Conservation (phyloP, 2,797 vertebrate genomes). For the Cercopithecus mitis region DNA sequence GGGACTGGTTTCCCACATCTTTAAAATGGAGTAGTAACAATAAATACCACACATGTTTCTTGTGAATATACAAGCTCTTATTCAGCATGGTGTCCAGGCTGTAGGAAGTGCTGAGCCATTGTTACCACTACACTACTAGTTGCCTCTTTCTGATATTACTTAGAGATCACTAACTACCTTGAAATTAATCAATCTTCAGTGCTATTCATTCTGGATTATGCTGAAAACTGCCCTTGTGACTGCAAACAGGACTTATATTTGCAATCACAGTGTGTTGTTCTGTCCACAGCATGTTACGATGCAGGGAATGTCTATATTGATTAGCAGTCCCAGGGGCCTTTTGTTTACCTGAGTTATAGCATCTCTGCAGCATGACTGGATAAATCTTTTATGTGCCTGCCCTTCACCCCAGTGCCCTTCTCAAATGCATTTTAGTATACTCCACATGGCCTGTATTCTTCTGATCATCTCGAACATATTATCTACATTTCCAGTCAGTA, state of each 20-base stretch:
- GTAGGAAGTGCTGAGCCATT: neutral
- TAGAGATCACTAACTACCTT: neutral
- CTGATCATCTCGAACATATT: neutral
- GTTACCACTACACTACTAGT: no score
- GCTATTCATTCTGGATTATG: neutral
- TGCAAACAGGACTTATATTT: neutral
- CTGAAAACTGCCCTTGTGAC: neutral
- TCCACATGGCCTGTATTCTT: neutral
- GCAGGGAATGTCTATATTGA: no score
- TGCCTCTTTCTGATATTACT: neutral
- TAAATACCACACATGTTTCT: neutral
- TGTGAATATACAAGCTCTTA: neutral
- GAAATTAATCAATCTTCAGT: neutral
- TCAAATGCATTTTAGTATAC: neutral
- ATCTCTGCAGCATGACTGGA: neutral
- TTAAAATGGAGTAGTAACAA: neutral
- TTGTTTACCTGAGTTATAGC: neutral
- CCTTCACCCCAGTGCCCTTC: neutral
- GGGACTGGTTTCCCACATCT: neutral
- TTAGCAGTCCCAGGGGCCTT: neutral
- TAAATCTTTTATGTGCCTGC: no score
- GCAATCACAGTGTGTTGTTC: no score
- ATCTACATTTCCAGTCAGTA: neutral
- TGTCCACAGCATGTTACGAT: neutral
- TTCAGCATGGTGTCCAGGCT: neutral